Base-by-base conservation (phyloP, 2,797 vertebrate genomes). In the Staurois parvus region DNA sequence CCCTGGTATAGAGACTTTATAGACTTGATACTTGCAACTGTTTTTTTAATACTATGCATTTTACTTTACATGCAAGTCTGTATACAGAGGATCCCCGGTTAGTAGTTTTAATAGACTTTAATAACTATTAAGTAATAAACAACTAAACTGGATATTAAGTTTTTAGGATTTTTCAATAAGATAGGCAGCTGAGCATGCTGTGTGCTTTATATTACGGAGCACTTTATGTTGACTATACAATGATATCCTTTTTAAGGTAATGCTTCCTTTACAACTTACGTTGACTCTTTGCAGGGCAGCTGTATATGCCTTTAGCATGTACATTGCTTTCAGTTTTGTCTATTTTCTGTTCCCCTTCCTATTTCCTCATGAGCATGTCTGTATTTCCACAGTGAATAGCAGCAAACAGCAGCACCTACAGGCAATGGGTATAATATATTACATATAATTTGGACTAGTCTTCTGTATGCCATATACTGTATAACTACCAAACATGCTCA, bases 51-150 rank as follows among this genome's bases (percentile, higher is more conserved):
- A 28, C 37, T 67, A 56, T 88, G 93, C 96, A 32, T 78, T 92
- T 97, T 95, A 91, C 90, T 93, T 95, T 92, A 88, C 95, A 95
- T 89, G 94, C 94, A 91, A 99, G 98, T 99, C 98, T 89, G 88
- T 96, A 87, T 97, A 97, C 95, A 96, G 98, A 97, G 98, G 98
- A 97, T 99, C 98, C 90, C 98, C 98, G 97, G 98, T 99, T 94
- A 96, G 98, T 99, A 95, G 76, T 66, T 66, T 66, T 29, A 26
- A 12, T 66, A 26, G 64, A n/a, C n/a, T 64, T 26, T 26, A 9
- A 26, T 64, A n/a, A 21, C 12, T 26, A 9, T n/a, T n/a, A n/a
- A n/a, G 42, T 45, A 13, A 45, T 13, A 64, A 26, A 64, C 37
- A 37, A 37, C 37, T 26, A n/a, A 19, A 59, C 26, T 52, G 11